These are phyloP conservation scores for Distichodus sexfasciatus DNA, from an alignment of 2,797 vertebrate genomes.

Conservation along the genomic window DNA sequence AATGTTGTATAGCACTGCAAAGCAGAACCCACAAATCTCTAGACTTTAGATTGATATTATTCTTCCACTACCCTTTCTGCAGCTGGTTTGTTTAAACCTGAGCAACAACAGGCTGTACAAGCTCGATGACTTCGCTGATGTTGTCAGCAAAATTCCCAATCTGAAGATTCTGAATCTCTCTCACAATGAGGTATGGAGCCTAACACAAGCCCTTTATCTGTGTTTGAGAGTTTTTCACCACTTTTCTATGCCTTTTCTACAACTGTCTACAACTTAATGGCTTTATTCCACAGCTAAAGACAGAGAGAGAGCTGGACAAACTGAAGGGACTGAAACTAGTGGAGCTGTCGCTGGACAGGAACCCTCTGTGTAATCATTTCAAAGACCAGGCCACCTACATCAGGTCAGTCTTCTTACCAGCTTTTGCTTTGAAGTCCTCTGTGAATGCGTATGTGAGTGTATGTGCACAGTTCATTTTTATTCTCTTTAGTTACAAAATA, in stretches of 20 bases:
- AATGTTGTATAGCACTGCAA: too few species aligned
- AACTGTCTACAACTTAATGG: too few species aligned
- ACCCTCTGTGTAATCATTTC: conserved; percentile 81
- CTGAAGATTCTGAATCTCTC: conserved; percentile 89
- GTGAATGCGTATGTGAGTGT: not conserved
- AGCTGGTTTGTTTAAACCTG: conserved; percentile 84
- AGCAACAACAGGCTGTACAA: conserved; percentile 84
- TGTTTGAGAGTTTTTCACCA: not conserved
- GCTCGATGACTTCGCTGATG: conserved; percentile 79
- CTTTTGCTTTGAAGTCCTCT: conserved; percentile 4
- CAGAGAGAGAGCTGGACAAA: conserved; percentile 86
- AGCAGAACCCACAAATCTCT: not conserved
- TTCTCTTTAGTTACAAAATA: not conserved
- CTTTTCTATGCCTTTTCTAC: not conserved
- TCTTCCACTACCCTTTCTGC: not conserved
- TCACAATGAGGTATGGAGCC: conserved; percentile 76
- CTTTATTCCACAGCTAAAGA: conserved; percentile 75
- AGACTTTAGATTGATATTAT: not conserved
- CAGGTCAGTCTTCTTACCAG: conserved; percentile 75
- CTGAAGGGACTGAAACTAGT: conserved; percentile 86
- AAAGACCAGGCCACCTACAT: conserved; percentile 85
- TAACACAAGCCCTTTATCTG: not conserved
- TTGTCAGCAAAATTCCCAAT: conserved; percentile 79
- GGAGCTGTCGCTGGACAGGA: conserved; percentile 85
- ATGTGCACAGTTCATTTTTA: not conserved